Base-by-base conservation (phyloP, 2,113 vertebrate genomes). In the Centropristis striata region DNA sequence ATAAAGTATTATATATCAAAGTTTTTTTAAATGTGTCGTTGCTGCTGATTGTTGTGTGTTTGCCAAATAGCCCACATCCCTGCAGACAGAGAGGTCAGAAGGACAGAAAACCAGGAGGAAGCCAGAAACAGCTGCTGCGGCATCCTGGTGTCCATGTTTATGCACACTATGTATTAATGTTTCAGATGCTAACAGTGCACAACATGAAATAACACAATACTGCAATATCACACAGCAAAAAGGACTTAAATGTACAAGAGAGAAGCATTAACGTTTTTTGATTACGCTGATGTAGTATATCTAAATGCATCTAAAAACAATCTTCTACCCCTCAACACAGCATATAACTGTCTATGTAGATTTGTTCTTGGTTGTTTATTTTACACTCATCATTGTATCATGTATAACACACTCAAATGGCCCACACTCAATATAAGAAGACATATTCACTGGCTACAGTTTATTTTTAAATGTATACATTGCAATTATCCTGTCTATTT, bases 1-100 rank as follows among this genome's bases (percentile, higher is more conserved):
- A 71, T 27, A 21, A 37, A 23, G 27, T 27, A 72, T 67, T 46
- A 64, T 41, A 55, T 77, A 71, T 69, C 39, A 28, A 76, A 58
- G 51, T 41, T 4, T 63, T 70, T 78, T 47, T 0, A 69, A 74
- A 88, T 44, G 23, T 54, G 60, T 4, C 27, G 61, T 44, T 11
- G 20, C 51, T 55, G 54, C 55, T 47, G 64, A 55, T 79, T 67
- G 23, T n/a, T 49, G 46, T 49, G 41, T 20, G 28, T 68, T 71
- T 68, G 61, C 50, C 55, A 54, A 74, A 74, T 63, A 71, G 49
- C 16, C 23, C 14, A 71, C 41, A 37, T 58, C 21, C 58, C 42
- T 42, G 55, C 39, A 64, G 36, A 27, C 20, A 39, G 20, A 61
- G 21, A 49, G 60, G 53, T 67, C 66, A 75, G 37, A 55, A 46